These are phyloP conservation scores for Pseudomyrmex sp. DNA, from an alignment of 1,140 invertebrate species.

Conservation along the genomic window DNA sequence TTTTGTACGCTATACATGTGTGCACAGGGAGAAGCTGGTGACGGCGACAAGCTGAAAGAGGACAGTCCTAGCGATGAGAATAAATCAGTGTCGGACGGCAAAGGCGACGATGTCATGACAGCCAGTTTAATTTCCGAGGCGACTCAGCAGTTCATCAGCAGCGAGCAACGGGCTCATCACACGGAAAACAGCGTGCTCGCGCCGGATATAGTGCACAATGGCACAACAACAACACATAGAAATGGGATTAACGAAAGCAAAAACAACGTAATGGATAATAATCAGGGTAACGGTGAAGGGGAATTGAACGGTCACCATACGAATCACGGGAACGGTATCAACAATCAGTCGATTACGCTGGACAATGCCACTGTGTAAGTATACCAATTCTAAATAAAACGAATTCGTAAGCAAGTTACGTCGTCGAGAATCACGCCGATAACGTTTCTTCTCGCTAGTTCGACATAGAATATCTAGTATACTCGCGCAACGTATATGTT, in stretches of 20 bases:
- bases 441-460: constrained; percentile 63
- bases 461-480: constrained; percentile 67
- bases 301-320: constrained; percentile 83
- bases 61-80: constrained; percentile 81
- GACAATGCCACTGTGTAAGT: constrained; percentile 85
- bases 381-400: constrained; percentile 70
- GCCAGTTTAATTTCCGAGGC: constrained; percentile 83
- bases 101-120: constrained; percentile 82
- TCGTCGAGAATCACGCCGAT: constrained; percentile 54
- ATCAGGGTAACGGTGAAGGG: constrained; percentile 81
- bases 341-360: constrained; percentile 82
- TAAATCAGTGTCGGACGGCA: constrained; percentile 76
- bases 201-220: constrained; percentile 80
- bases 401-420: constrained; percentile 57
- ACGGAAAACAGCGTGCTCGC: constrained; percentile 75
- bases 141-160: constrained; percentile 82
- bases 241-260: constrained; percentile 83
- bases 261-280: constrained; percentile 80
- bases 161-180: constrained; percentile 80
- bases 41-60: constrained; percentile 83
- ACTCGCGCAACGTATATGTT: too few relatives aligned
- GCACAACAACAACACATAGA: constrained; percentile 79
- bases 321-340: constrained; percentile 82
- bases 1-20: neutral
- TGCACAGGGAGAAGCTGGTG: constrained; percentile 79